phyloP scores from a whole-genome alignment of 1,140 invertebrate genomes.

The Camponotus vicinus region DNA sequence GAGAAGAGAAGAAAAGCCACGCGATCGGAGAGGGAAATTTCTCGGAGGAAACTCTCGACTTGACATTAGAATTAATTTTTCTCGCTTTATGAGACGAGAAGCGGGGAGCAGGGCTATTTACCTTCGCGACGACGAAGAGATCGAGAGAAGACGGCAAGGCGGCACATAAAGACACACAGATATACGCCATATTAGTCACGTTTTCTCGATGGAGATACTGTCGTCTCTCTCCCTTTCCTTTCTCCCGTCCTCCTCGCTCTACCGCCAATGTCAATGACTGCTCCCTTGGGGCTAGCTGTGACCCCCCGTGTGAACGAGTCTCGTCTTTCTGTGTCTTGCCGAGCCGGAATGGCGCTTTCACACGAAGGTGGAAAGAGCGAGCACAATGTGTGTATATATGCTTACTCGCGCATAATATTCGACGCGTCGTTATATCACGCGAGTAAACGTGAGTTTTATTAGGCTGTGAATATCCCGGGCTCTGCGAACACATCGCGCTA shows the following conservation, averaged over 20 bases:
- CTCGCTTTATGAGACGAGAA: neutral
- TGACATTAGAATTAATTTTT: constrained; percentile 44
- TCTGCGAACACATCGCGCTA: constrained; percentile 4
- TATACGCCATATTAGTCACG: constrained; percentile 75
- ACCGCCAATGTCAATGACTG: constrained; percentile 82
- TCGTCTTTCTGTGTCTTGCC: constrained; percentile 72
- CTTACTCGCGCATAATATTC: constrained; percentile 47
- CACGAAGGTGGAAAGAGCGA: constrained; percentile 73
- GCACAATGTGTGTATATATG: constrained; percentile 52
- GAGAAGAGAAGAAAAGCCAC: too few species aligned
- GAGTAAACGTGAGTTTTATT: constrained; percentile 44
- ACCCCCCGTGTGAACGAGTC: constrained; percentile 76
- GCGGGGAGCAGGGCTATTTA: neutral
- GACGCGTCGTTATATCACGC: constrained; percentile 51
- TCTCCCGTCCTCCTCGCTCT: constrained; percentile 64
- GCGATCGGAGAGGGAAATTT: constrained; percentile 23
- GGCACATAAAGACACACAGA: constrained; percentile 49
- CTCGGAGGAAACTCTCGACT: constrained; percentile 2
- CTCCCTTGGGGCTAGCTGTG: constrained; percentile 76
- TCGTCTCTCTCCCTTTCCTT: constrained; percentile 16
- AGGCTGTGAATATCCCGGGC: constrained; percentile 35
- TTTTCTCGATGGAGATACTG: constrained; percentile 56
- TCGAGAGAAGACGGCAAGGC: constrained; percentile 59
- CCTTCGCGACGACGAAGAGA: constrained; percentile 46
- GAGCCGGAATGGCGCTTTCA: constrained; percentile 77